These are phyloP conservation scores for Scaptomyza flava DNA, from an alignment of 2,888 invertebrate genomes.

Conservation along the genomic window DNA sequence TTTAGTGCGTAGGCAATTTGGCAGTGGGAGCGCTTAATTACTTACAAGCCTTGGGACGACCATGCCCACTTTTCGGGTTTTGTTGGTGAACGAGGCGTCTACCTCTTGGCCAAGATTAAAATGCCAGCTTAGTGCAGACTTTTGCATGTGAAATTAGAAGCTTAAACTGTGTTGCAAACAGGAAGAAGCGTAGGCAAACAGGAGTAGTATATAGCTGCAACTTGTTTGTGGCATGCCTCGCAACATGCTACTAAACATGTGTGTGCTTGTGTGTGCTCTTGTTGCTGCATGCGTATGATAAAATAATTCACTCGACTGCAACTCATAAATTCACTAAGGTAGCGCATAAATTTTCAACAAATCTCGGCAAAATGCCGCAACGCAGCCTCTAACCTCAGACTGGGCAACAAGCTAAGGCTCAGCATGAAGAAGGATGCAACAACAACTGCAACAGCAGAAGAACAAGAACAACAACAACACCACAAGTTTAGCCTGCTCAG, in stretches of 20 bases:
- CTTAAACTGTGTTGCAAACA: slow-evolving; percentile 58
- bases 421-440: slow-evolving; percentile 12
- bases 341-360: slow-evolving; percentile 79
- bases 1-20: slow-evolving; percentile 78
- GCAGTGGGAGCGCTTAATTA: slow-evolving; percentile 73
- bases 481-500: slow-evolving; percentile 37
- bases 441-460: background rate
- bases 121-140: slow-evolving; percentile 80
- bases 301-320: slow-evolving; percentile 81
- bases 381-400: slow-evolving; percentile 71
- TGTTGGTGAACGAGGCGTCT: slow-evolving; percentile 13
- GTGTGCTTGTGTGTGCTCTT: slow-evolving; percentile 38
- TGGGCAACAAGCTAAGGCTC: slow-evolving; percentile 14
- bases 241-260: slow-evolving; percentile 33
- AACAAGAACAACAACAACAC: slow-evolving; percentile 17
- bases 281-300: slow-evolving; percentile 79
- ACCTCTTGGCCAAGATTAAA: slow-evolving; percentile 76
- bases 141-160: slow-evolving; percentile 80
- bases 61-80: slow-evolving; percentile 36
- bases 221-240: slow-evolving; percentile 73
- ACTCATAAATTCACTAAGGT: slow-evolving; percentile 80
- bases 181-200: background rate
- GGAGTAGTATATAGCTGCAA: slow-evolving; percentile 39
- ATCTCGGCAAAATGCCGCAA: slow-evolving; percentile 79
- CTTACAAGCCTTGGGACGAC: slow-evolving; percentile 61